Conservation (phyloP, 2,888 invertebrate species). For the Leptura quadrifasciata region DNA sequence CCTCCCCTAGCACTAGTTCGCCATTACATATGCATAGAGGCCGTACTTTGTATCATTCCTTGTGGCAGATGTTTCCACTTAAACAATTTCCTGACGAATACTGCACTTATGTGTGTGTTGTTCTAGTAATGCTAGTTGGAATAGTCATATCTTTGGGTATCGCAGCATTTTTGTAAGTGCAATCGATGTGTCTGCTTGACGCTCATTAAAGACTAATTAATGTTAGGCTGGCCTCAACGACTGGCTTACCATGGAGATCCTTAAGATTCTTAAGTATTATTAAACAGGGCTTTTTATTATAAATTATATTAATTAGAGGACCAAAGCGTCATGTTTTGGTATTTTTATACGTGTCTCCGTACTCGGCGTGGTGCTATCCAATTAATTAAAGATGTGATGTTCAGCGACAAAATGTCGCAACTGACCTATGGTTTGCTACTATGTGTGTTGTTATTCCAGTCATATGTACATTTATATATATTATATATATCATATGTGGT, state of each 20-base stretch:
- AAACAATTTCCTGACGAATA: slow-evolving; percentile 77
- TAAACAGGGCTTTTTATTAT: slow-evolving; percentile 72
- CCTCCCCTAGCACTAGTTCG: slow-evolving; percentile 60
- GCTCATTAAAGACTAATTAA: slow-evolving; percentile 36
- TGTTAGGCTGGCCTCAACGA: slow-evolving; percentile 31
- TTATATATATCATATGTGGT: slow-evolving; percentile 62
- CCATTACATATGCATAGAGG: slow-evolving; percentile 54
- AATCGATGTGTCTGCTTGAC: slow-evolving; percentile 40
- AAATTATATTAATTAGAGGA: slow-evolving; percentile 69
- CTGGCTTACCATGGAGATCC: slow-evolving; percentile 32
- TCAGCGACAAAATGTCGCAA: slow-evolving; percentile 38
- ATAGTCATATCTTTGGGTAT: slow-evolving; percentile 67
- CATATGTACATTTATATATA: slow-evolving; percentile 69
- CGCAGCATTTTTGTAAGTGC: slow-evolving; percentile 62
- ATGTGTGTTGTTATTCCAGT: slow-evolving; percentile 72
- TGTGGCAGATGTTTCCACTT: slow-evolving; percentile 63
- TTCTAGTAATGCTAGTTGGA: slow-evolving; percentile 68
- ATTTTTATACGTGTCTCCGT: slow-evolving; percentile 73
- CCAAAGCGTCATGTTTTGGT: slow-evolving; percentile 72
- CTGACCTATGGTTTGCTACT: slow-evolving; percentile 41
- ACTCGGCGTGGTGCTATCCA: slow-evolving; percentile 73
- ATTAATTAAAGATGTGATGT: slow-evolving; percentile 67
- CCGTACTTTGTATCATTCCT: slow-evolving; percentile 55
- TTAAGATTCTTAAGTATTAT: slow-evolving; percentile 69
- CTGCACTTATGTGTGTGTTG: slow-evolving; percentile 75